phyloP scores from a whole-genome alignment of 2,113 vertebrate species.

The Oreochromis aureus region DNA sequence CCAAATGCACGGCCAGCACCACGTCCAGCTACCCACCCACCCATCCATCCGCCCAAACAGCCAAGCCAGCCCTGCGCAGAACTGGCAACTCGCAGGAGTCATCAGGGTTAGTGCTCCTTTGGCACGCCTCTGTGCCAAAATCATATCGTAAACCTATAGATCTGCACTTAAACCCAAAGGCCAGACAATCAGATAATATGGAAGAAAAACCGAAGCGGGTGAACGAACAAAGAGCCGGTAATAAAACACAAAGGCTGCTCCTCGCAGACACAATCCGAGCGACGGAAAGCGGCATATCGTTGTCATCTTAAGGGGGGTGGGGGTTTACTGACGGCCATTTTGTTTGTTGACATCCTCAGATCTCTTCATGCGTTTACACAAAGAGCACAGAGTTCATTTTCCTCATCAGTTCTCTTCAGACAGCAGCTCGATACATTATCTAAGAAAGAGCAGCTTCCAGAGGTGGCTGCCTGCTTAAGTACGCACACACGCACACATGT shows the following conservation, averaged over 20 bases:
- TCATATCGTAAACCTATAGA: constrained; percentile 47
- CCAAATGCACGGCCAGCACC: not conserved
- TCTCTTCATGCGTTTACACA: not conserved
- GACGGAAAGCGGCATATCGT: not conserved
- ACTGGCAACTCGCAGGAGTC: constrained; percentile 61
- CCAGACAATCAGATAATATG: constrained; percentile 36
- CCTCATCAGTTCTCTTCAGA: not conserved
- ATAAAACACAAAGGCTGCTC: constrained; percentile 11
- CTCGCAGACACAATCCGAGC: not conserved
- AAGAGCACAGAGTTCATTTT: not conserved
- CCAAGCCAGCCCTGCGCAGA: constrained; percentile 5
- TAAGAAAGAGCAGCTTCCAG: not conserved
- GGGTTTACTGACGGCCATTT: not conserved
- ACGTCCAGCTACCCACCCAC: not conserved
- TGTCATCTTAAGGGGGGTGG: not conserved
- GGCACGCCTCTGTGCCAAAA: constrained; percentile 47
- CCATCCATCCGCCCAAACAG: not conserved
- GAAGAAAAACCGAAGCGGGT: not conserved
- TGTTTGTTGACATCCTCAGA: constrained; percentile 2
- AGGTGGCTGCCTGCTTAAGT: constrained; percentile 1
- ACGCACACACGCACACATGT: not conserved
- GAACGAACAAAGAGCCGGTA: not conserved
- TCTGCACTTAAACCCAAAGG: constrained; percentile 44
- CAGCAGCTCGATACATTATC: not conserved
- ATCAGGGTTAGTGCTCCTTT: constrained; percentile 72